phyloP scores from a whole-genome alignment of 2,888 invertebrate genomes.

The Gastracanthus pulcherrimus region DNA sequence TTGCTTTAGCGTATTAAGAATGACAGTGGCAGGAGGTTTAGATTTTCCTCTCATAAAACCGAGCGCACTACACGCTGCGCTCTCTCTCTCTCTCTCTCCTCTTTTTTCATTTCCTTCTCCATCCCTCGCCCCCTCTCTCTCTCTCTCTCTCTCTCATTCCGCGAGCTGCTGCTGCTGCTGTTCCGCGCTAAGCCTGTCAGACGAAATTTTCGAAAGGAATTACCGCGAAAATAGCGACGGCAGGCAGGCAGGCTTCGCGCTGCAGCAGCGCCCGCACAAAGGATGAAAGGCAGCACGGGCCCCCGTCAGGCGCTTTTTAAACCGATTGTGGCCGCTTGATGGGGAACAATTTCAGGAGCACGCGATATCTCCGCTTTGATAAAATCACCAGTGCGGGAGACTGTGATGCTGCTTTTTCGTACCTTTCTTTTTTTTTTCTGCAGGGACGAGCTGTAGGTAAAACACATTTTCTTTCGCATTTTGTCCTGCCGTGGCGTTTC shows the following conservation, averaged over 20 bases:
- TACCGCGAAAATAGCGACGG: slow-evolving; percentile 45
- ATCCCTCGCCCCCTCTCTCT: neutral
- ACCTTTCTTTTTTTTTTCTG: neutral
- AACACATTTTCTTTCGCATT: neutral
- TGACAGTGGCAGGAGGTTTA: slow-evolving; percentile 30
- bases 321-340: slow-evolving; percentile 52
- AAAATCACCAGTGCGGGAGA: neutral
- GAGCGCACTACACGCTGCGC: too few species aligned
- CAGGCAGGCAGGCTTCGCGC: neutral
- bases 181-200: slow-evolving; percentile 37
- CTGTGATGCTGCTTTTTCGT: neutral
- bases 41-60: slow-evolving; percentile 43
- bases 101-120: slow-evolving; percentile 1
- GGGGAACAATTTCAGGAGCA: slow-evolving; percentile 39
- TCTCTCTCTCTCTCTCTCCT: slow-evolving; percentile 3
- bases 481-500: neutral
- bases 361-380: slow-evolving; percentile 39
- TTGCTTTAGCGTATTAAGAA: neutral
- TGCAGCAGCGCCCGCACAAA: slow-evolving; percentile 27
- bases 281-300: slow-evolving; percentile 26
- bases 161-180: neutral
- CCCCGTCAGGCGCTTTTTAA: slow-evolving; percentile 45
- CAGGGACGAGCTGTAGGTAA: neutral
- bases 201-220: slow-evolving; percentile 52
- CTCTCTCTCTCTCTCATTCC: neutral